These are phyloP conservation scores for Urocolius indicus DNA, from an alignment of 2,113 vertebrate genomes.

Conservation along the genomic window DNA sequence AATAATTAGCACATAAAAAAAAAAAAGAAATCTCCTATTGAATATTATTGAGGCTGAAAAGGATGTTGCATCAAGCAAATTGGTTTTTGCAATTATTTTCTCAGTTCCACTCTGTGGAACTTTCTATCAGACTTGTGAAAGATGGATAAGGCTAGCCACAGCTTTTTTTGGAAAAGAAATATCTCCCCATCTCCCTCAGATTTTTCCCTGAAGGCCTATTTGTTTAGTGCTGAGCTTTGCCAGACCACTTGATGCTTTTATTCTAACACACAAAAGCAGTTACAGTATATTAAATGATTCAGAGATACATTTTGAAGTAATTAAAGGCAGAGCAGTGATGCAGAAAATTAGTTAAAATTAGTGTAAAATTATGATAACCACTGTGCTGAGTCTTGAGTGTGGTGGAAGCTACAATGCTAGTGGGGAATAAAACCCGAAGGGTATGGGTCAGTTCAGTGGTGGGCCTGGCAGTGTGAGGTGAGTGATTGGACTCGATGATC, in stretches of 20 bases:
- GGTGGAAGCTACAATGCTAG: neutral
- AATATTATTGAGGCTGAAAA: neutral
- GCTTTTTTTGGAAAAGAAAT: slow-evolving; percentile 9
- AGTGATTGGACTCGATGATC: too few species aligned
- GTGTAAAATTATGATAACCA: slow-evolving; percentile 50
- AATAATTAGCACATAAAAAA: slow-evolving; percentile 14
- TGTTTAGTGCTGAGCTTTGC: slow-evolving; percentile 54
- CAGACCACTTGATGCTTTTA: slow-evolving; percentile 40
- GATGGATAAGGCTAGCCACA: neutral
- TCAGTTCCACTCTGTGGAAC: neutral
- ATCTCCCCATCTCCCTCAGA: neutral
- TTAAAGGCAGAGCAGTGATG: slow-evolving; percentile 34
- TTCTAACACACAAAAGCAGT: slow-evolving; percentile 18
- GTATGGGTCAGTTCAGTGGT: too few species aligned
- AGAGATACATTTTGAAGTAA: slow-evolving; percentile 52
- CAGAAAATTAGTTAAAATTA: slow-evolving; percentile 60
- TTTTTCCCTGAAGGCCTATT: slow-evolving; percentile 33
- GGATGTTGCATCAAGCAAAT: neutral
- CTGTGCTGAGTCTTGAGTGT: neutral
- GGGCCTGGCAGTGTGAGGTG: too few species aligned
- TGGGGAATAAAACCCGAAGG: neutral
- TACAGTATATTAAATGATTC: slow-evolving; percentile 25
- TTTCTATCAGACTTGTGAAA: neutral
- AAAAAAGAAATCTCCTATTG: neutral
- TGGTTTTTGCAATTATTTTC: neutral